Evolutionary conservation across 2,113 vertebrate species (phyloP).

Genomic region (Mormoops blainvillei): DNA sequence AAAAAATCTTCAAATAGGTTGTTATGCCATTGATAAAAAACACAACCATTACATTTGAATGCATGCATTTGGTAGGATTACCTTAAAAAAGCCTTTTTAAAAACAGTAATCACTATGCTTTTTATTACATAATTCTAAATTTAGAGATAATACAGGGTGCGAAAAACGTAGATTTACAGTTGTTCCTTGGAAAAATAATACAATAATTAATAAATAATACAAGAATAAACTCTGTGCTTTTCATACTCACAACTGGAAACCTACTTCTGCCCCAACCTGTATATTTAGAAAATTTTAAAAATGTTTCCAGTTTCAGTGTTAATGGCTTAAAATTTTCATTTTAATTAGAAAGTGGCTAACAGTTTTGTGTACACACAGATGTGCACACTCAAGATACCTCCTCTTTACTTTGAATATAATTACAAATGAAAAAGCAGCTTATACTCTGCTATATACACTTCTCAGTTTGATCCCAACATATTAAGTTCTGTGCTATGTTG

Average conservation of each 20-base stretch:
- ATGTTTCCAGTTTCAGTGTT: background rate
- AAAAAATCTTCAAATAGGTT: too few relatives aligned
- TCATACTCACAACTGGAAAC: too few relatives aligned
- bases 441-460: background rate
- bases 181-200: too few relatives aligned
- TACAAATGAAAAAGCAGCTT: constrained; percentile 17
- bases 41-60: background rate
- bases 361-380: background rate
- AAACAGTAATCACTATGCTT: background rate
- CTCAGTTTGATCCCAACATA: background rate
- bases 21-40: background rate
- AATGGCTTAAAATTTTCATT: background rate
- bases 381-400: background rate
- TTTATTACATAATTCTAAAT: background rate
- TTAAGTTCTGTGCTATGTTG: background rate
- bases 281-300: background rate
- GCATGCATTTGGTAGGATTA: background rate
- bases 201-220: too few relatives aligned
- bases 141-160: background rate
- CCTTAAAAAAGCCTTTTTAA: background rate
- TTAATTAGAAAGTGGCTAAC: background rate
- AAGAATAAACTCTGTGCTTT: too few relatives aligned
- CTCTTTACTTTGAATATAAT: background rate
- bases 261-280: background rate
- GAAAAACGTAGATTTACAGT: too few relatives aligned